Base-by-base conservation (phyloP, 2,888 invertebrate species). In the Adelognathus sp. region DNA sequence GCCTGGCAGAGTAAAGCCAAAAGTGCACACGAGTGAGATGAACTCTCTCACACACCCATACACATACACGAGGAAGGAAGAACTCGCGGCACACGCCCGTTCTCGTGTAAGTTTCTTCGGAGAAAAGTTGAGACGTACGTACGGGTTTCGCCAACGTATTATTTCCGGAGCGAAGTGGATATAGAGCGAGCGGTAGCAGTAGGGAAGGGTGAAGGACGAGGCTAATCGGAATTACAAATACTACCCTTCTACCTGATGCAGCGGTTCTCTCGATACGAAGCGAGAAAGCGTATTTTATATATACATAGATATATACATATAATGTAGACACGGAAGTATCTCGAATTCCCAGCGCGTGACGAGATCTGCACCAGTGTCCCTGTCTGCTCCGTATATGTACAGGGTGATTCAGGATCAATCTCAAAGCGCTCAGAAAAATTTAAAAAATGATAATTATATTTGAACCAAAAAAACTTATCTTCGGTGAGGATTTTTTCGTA, bases 151-250 rank as follows among this genome's bases (percentile, higher is more conserved):
- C 24, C 21, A 21, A 31, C 73, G 80, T 70, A 80, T 69, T 74
- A 80, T 73, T 79, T 76, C 75, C 72, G 67, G 72, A 72, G 79
- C 66, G 80, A 76, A 6, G 24, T 9, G 33, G 41, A 54, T 11
- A n/a, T n/a, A n/a, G n/a, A n/a, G n/a, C n/a, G n/a, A n/a, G n/a
- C n/a, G n/a, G n/a, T n/a, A 72, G 46, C 18, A 46, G 56, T n/a
- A 36, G 33, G 33, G 41, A 44, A 67, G 50, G 29, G 50, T 67
- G 36, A 44, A 46, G 52, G 66, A 60, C 85, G 82, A 81, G 84
- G 84, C 88, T 90, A 90, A 90, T 90, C 89, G 88, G 90, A 90
- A 90, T 90, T 89, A 89, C 90, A 90, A 87, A 88, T 87, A 85
- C 82, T 79, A 76, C 79, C 79, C 84, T 85, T 82, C 84, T 85